Conservation (phyloP, 2,113 vertebrate species). For the Melanerpes aurifrons region DNA sequence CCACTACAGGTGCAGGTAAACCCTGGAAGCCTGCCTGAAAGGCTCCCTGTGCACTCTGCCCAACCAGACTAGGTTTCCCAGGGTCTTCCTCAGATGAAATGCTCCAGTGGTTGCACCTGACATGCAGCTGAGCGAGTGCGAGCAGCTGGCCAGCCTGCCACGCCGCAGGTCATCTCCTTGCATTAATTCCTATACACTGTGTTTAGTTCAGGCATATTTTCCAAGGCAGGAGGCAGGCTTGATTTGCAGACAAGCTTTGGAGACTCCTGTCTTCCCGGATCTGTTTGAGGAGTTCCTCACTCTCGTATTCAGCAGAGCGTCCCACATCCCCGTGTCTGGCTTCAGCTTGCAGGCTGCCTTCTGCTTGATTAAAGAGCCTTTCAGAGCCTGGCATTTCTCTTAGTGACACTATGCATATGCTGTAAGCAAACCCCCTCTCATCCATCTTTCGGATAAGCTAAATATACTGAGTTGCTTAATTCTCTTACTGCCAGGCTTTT, state of each 20-base stretch:
- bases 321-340: constrained; percentile 7
- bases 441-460: constrained; percentile 46
- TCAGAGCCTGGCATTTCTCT: constrained; percentile 45
- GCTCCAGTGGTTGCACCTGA: not conserved
- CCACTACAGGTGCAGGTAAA: accelerated
- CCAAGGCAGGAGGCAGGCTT: not conserved
- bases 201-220: not conserved
- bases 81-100: not conserved
- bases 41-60: accelerated
- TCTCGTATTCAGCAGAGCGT: constrained; percentile 2
- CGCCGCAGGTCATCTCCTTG: not conserved
- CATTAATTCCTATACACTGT: not conserved
- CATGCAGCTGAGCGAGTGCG: accelerated
- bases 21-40: not conserved
- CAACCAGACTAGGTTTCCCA: not conserved
- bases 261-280: not conserved
- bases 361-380: constrained; percentile 50
- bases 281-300: constrained; percentile 29
- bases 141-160: not conserved
- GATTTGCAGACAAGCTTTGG: not conserved
- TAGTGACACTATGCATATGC: constrained; percentile 57
- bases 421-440: constrained; percentile 43
- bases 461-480: constrained; percentile 39
- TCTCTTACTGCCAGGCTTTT: constrained; percentile 46
- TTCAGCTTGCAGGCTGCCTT: constrained; percentile 40